These are phyloP conservation scores for Drosophila putrida DNA, from an alignment of 2,888 invertebrate species.

Conservation along the genomic window DNA sequence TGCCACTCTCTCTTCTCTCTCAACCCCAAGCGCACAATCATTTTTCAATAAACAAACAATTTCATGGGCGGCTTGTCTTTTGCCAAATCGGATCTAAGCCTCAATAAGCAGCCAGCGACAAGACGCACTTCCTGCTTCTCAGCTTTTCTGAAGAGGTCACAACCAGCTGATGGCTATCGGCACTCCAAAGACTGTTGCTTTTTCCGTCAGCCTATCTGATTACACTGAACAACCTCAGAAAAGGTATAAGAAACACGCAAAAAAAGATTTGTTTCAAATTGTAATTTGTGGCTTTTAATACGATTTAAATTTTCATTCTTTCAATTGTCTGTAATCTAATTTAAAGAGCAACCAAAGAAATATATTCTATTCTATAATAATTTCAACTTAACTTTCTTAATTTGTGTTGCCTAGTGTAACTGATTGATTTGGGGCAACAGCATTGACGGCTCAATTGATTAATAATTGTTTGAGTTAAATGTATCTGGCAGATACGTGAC, in stretches of 20 bases:
- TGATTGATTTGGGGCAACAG: conserved; percentile 52
- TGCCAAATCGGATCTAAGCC: conserved; percentile 81
- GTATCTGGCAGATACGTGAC: conserved; percentile 45
- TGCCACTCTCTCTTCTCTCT: conserved; percentile 21
- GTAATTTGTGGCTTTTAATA: background rate
- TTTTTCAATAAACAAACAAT: conserved; percentile 82
- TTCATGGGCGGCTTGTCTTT: conserved; percentile 79
- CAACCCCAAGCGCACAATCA: conserved; percentile 65
- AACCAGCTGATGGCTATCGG: conserved; percentile 65
- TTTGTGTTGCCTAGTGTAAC: conserved; percentile 38
- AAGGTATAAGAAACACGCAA: conserved; percentile 1
- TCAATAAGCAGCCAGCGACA: conserved; percentile 80
- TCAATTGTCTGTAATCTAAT: background rate
- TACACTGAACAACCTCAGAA: conserved; percentile 57
- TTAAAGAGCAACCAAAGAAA: too few relatives aligned
- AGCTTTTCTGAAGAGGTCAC: conserved; percentile 1
- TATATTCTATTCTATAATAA: too few relatives aligned
- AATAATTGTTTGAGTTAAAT: conserved; percentile 58
- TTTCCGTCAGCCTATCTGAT: conserved; percentile 36
- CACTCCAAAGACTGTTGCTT: conserved; percentile 41
- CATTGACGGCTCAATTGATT: conserved; percentile 62
- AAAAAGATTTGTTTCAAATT: background rate
- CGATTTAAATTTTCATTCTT: background rate
- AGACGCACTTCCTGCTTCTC: conserved; percentile 72
- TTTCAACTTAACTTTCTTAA: background rate